A percentile compares a stretch with the other conserved stretches of the same genome.
Evolutionary conservation across 2,797 vertebrate genomes (phyloP).

Genomic region (Spea hammondii): DNA sequence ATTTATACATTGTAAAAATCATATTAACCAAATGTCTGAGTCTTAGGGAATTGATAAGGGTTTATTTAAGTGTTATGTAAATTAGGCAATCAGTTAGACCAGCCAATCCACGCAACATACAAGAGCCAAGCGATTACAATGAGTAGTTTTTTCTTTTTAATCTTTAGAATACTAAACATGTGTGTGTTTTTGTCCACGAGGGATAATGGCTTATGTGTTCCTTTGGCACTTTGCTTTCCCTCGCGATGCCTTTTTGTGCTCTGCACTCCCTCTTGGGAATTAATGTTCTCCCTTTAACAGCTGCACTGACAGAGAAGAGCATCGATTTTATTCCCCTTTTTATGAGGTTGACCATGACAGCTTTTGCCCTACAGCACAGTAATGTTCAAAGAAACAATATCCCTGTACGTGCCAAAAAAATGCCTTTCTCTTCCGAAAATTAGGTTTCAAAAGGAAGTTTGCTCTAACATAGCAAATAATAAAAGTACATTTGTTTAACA

Average conservation of each 20-base stretch:
- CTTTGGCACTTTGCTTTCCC: constrained; percentile 46
- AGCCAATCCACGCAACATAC: not conserved
- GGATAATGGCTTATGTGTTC: constrained; percentile 45
- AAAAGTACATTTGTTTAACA: constrained; percentile 27
- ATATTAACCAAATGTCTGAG: too few species aligned
- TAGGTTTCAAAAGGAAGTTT: constrained; percentile 25
- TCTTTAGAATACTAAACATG: not conserved
- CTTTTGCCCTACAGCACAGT: constrained; percentile 44
- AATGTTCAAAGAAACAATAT: constrained; percentile 52
- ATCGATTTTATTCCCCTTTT: constrained; percentile 53
- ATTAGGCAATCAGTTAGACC: too few species aligned
- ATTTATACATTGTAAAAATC: too few species aligned
- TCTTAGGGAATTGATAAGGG: too few species aligned
- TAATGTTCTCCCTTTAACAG: constrained; percentile 47
- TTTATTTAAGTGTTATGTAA: too few species aligned
- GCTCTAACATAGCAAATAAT: constrained; percentile 34
- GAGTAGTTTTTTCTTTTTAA: not conserved
- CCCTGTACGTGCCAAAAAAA: constrained; percentile 38
- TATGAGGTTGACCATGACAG: constrained; percentile 52
- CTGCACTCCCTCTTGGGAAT: constrained; percentile 42
- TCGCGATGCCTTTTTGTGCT: constrained; percentile 46
- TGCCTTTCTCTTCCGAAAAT: constrained; percentile 41
- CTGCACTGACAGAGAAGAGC: constrained; percentile 47
- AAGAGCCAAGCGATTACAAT: not conserved
- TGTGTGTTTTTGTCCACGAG: constrained; percentile 15